These are phyloP conservation scores for Ctenoplectra terminalis DNA, from an alignment of 1,140 invertebrate species.

Conservation along the genomic window DNA sequence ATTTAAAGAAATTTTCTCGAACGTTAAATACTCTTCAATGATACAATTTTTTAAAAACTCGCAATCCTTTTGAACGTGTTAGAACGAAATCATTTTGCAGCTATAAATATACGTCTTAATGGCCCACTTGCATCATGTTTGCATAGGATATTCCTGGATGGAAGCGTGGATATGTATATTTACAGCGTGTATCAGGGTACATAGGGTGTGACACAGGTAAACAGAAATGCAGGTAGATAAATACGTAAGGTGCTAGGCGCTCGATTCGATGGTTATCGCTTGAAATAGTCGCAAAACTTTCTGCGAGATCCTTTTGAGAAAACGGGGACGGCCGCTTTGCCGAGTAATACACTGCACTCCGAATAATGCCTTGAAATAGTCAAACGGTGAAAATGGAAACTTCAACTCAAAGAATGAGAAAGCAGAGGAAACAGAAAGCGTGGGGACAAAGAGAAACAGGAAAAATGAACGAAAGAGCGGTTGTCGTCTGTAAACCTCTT, in stretches of 20 bases:
- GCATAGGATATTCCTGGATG: background rate
- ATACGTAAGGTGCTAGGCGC: conserved; percentile 1
- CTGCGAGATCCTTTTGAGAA: conserved; percentile 49
- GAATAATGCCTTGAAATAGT: conserved; percentile 42
- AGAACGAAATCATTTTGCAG: background rate
- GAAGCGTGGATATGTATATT: no score
- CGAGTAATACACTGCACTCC: conserved; percentile 43
- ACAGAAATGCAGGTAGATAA: conserved; percentile 18
- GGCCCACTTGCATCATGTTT: background rate
- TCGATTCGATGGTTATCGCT: conserved; percentile 54
- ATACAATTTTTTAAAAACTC: no score
- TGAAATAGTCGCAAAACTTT: conserved; percentile 59
- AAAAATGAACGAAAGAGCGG: background rate
- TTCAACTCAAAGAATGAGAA: background rate
- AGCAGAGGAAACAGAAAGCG: background rate
- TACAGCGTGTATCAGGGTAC: background rate
- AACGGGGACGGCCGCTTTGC: conserved; percentile 49
- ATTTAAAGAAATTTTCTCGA: no score
- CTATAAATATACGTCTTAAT: background rate
- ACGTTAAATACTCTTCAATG: background rate
- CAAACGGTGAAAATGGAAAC: conserved; percentile 56
- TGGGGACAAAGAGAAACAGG: background rate
- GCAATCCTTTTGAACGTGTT: no score
- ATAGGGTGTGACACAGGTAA: background rate
- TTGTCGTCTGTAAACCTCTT: background rate